Percentiles rank a stretch among this genome's conserved stretches.
Conservation (phyloP, 2,888 invertebrate species). For the Drosophila emarginata region DNA sequence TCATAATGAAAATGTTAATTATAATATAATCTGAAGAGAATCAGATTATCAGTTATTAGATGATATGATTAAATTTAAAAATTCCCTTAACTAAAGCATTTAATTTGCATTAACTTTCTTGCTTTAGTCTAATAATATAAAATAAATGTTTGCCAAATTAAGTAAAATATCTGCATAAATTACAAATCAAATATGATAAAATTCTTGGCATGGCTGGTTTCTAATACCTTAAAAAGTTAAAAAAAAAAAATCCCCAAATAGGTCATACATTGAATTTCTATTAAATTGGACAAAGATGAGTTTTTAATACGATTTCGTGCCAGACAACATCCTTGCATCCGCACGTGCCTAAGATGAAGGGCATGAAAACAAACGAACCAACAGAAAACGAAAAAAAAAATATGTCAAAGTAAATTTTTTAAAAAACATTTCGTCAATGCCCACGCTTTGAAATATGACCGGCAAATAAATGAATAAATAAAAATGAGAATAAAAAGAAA, state of each 20-base stretch:
- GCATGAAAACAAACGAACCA: background rate
- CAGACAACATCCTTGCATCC: conserved; percentile 20
- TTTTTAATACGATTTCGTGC: conserved; percentile 68
- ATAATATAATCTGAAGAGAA: too few species aligned
- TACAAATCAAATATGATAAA: too few species aligned
- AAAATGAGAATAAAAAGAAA: background rate
- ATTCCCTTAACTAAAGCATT: too few species aligned
- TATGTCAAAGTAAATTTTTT: conserved; percentile 61
- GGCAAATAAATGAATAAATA: conserved; percentile 15
- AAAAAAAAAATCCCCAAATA: background rate
- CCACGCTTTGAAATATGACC: conserved; percentile 60
- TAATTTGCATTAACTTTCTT: too few species aligned
- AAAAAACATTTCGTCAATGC: conserved; percentile 29
- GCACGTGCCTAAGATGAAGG: conserved; percentile 30
- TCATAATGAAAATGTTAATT: too few species aligned
- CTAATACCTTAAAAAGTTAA: too few species aligned
- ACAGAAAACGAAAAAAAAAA: conserved; percentile 30
- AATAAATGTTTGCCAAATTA: too few species aligned
- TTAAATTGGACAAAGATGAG: conserved; percentile 65
- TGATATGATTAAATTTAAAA: too few species aligned
- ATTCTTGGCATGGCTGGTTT: too few species aligned
- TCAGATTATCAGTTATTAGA: too few species aligned
- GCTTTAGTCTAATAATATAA: too few species aligned
- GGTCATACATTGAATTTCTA: background rate
- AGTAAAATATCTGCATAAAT: too few species aligned